Conservation (phyloP, 2,113 vertebrate genomes). For the Petrocephalus zakoni region DNA sequence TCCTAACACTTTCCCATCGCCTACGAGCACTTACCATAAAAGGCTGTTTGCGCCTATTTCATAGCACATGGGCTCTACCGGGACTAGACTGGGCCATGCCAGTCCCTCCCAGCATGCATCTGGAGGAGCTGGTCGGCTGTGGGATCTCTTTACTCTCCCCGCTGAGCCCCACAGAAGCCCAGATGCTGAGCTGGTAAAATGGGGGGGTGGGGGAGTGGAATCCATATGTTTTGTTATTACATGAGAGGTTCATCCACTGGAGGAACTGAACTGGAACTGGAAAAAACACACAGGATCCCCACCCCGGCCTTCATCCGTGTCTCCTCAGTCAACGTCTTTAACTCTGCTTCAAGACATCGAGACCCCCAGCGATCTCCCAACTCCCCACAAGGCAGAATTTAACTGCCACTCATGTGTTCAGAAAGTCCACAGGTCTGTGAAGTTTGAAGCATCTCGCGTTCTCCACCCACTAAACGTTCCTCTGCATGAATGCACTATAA, state of each 20-base stretch:
- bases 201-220: neutral
- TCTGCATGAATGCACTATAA: neutral
- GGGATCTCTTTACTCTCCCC: neutral
- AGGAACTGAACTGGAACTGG: neutral
- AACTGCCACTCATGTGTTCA: neutral
- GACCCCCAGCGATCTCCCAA: neutral
- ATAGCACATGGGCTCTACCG: neutral
- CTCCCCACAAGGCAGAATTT: neutral
- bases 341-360: neutral
- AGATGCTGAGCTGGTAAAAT: neutral
- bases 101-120: neutral
- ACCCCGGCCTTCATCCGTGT: neutral
- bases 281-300: neutral
- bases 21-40: neutral
- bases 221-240: constrained; percentile 13
- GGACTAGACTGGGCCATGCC: neutral
- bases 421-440: neutral
- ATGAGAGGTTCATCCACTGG: neutral
- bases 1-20: neutral
- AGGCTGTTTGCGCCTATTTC: neutral
- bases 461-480: neutral
- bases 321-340: neutral
- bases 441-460: neutral
- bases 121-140: neutral
- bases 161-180: neutral